These are phyloP conservation scores for Leptopterna dolabrata DNA, from an alignment of 2,888 invertebrate genomes.

Conservation along the genomic window DNA sequence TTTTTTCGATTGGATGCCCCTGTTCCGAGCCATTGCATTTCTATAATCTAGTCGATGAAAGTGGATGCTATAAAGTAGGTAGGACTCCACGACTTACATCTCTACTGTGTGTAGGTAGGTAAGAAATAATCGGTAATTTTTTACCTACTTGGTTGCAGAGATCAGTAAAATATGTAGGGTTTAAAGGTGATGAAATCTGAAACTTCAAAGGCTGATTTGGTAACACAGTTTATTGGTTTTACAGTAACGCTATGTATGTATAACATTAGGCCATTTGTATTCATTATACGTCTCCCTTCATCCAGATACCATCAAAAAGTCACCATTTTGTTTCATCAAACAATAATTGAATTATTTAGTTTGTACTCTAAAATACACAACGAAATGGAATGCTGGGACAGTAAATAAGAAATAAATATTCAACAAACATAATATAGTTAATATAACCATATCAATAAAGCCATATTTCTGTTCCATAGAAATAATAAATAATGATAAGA, in stretches of 20 bases:
- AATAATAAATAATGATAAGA: background rate
- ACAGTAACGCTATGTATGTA: background rate
- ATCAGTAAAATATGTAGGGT: background rate
- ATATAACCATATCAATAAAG: background rate
- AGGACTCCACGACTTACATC: too few relatives aligned
- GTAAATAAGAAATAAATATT: background rate
- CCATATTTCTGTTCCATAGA: background rate
- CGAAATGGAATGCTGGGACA: background rate
- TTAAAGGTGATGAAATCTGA: background rate
- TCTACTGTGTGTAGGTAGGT: too few relatives aligned
- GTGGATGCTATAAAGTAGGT: too few relatives aligned
- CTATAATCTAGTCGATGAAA: too few relatives aligned
- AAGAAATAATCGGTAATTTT: too few relatives aligned
- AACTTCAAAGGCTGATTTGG: background rate
- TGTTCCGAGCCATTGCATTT: too few relatives aligned
- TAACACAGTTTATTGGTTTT: slow-evolving; percentile 8
- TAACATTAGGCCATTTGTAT: background rate
- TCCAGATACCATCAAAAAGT: background rate
- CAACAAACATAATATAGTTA: background rate
- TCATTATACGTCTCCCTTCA: background rate
- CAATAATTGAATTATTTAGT: background rate
- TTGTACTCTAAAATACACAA: background rate
- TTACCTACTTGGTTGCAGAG: too few relatives aligned
- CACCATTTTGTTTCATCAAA: background rate
- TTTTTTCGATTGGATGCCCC: too few relatives aligned